These are phyloP conservation scores for Hylaeus anthracinus DNA, from an alignment of 1,140 invertebrate genomes.

Conservation along the genomic window DNA sequence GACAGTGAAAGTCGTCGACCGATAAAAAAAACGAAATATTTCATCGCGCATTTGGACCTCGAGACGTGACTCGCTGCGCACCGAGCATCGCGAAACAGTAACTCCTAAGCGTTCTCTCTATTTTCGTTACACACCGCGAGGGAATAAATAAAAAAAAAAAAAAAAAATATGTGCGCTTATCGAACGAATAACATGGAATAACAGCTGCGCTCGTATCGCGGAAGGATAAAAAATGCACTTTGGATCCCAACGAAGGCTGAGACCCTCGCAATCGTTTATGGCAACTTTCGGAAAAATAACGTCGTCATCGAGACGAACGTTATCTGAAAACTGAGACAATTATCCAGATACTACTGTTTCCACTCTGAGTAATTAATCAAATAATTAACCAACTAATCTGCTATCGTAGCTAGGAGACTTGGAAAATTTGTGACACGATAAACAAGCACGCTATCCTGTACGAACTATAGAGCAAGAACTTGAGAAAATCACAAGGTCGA, in stretches of 20 bases:
- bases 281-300: neutral
- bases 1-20: constrained; percentile 40
- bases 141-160: no score
- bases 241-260: neutral
- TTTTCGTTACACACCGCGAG: no score
- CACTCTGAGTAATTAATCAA: neutral
- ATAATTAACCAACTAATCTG: no score
- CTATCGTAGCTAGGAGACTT: no score
- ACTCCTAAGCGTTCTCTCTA: no score
- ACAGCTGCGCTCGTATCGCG: neutral
- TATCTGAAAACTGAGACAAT: constrained; percentile 3
- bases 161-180: neutral
- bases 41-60: neutral
- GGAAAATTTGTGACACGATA: no score
- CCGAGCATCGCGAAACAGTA: neutral
- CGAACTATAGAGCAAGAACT: no score
- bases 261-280: neutral
- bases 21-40: constrained; percentile 48
- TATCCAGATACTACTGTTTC: neutral
- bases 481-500: no score
- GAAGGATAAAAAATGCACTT: neutral
- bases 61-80: neutral
- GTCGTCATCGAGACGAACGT: neutral
- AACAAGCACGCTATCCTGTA: no score
- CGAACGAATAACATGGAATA: neutral